Percentiles rank a stretch among this genome's conserved stretches.
phyloP scores from a whole-genome alignment of 2,797 vertebrate species.

The Chanos chanos region DNA sequence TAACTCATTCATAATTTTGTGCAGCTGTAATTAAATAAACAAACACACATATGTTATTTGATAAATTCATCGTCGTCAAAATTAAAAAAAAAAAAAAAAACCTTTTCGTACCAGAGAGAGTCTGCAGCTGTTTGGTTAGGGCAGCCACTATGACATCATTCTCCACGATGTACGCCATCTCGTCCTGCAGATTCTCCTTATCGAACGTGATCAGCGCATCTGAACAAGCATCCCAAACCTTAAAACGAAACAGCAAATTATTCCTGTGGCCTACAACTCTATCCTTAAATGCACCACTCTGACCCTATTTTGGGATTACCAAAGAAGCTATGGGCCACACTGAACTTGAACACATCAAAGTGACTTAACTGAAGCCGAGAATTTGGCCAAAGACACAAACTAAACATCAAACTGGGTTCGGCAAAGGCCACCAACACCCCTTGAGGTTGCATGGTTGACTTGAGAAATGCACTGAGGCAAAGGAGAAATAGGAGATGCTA shows the following conservation, averaged over 20 bases:
- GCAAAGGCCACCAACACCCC: conserved; percentile 47
- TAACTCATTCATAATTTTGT: not conserved
- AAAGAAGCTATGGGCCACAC: conserved; percentile 46
- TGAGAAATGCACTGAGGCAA: conserved; percentile 33
- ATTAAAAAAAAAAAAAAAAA: conserved; percentile 10
- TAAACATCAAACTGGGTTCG: conserved; percentile 39
- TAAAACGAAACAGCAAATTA: conserved; percentile 47
- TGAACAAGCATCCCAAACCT: conserved; percentile 99
- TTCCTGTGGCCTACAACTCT: conserved; percentile 56
- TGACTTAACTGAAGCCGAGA: conserved; percentile 34
- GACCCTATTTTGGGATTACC: conserved; percentile 58
- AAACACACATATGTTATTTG: conserved; percentile 9
- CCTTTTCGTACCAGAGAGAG: conserved; percentile 78
- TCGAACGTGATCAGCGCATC: conserved; percentile 96
- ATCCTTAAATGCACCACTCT: conserved; percentile 58
- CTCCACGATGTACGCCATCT: conserved; percentile 96
- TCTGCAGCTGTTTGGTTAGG: conserved; percentile 85
- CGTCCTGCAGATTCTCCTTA: conserved; percentile 87
- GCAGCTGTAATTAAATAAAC: not conserved
- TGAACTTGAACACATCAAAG: conserved; percentile 71
- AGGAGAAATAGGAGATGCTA: conserved; percentile 33
- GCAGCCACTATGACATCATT: conserved; percentile 90
- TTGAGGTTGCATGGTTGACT: conserved; percentile 39
- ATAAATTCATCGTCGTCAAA: no score
- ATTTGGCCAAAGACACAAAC: conserved; percentile 43